phyloP scores from a whole-genome alignment of 2,797 vertebrate genomes.

The Propithecus deckenii region DNA sequence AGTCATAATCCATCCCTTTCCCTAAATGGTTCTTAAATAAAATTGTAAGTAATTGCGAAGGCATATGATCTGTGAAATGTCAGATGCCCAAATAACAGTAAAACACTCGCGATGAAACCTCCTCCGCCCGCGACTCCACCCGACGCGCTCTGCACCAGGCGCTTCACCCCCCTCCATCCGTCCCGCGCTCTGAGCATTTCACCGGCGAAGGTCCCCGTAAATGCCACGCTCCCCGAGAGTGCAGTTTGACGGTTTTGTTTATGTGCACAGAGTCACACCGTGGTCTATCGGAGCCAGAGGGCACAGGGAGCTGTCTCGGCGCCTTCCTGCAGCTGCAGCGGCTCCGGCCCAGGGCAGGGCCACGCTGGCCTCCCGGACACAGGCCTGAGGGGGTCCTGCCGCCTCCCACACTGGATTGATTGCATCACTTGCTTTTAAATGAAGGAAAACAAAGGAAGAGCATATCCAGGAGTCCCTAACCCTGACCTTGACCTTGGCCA shows the following conservation, averaged over 20 bases:
- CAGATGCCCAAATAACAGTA: not conserved
- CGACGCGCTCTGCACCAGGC: not conserved
- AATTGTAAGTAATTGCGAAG: not conserved
- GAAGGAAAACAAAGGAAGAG: not conserved
- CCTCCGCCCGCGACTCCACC: too few species aligned
- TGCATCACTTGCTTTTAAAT: not conserved
- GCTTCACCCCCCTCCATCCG: not conserved
- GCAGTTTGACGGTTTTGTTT: not conserved
- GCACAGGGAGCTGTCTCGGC: accelerated
- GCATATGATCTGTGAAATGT: not conserved
- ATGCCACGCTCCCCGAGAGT: not conserved
- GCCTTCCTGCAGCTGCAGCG: not conserved
- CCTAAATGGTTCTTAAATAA: not conserved
- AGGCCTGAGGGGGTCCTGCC: accelerated
- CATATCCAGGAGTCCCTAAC: not conserved
- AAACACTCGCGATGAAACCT: not conserved
- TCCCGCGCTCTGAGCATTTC: not conserved
- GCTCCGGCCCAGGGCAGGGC: not conserved
- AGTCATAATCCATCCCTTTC: not conserved
- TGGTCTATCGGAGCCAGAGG: not conserved
- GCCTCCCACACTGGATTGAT: too few species aligned
- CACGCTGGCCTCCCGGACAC: accelerated
- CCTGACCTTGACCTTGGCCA: not conserved
- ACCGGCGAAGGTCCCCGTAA: not conserved
- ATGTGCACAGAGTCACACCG: not conserved